Conservation (phyloP, 2,113 vertebrate species). For the Thunnus maccoyii region DNA sequence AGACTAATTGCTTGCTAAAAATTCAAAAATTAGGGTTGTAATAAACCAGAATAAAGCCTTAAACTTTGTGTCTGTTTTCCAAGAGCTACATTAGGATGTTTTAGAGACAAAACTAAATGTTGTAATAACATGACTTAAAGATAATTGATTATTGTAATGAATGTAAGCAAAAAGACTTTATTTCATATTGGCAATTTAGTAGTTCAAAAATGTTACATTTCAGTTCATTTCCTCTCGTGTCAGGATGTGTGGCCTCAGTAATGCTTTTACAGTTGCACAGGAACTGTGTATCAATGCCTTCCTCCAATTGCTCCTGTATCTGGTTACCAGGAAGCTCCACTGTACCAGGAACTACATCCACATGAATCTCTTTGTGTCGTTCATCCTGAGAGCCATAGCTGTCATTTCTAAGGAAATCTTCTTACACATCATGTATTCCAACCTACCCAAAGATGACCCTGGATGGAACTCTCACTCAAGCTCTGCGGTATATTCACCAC, state of each 20-base stretch:
- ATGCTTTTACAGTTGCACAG: slow-evolving; percentile 28
- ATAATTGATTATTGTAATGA: too few species aligned
- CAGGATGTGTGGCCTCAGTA: slow-evolving; percentile 7
- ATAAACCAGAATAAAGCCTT: too few species aligned
- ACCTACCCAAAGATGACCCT: slow-evolving; percentile 85
- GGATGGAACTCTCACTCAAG: slow-evolving; percentile 89
- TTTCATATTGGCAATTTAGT: too few species aligned
- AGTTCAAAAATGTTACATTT: too few species aligned
- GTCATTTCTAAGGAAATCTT: slow-evolving; percentile 91
- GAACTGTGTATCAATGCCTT: slow-evolving; percentile 31
- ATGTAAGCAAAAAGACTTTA: too few species aligned
- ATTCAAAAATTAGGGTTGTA: too few species aligned
- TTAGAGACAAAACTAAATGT: too few species aligned
- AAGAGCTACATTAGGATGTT: too few species aligned
- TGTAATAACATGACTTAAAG: too few species aligned
- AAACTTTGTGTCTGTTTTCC: too few species aligned
- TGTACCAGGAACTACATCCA: slow-evolving; percentile 98
- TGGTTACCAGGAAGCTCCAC: slow-evolving; percentile 92
- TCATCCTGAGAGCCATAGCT: slow-evolving; percentile 90
- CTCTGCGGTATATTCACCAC: slow-evolving; percentile 83
- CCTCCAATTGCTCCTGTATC: slow-evolving; percentile 34
- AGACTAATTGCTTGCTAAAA: too few species aligned
- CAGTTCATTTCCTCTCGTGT: not conserved
- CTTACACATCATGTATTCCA: slow-evolving; percentile 83
- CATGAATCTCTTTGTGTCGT: slow-evolving; percentile 96